Evolutionary conservation across 1,140 invertebrate species (phyloP), one percentile per base, ranked within the genome.

Genomic region (Lepidurus apus): DNA sequence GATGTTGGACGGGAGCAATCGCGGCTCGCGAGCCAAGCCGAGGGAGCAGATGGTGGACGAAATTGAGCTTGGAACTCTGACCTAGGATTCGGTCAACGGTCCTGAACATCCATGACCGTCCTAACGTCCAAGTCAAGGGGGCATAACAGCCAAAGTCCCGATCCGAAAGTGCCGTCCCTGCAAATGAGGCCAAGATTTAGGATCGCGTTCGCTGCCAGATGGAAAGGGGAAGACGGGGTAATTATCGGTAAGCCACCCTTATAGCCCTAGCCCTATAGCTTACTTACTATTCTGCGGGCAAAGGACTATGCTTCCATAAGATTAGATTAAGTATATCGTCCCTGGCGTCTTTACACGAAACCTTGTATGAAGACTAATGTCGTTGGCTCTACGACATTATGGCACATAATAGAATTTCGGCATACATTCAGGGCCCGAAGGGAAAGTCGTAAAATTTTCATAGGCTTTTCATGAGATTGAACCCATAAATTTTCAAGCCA

Each of bases 161-260:
- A 65, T 9, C 53, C 6, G n/a, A 65, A 65, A 65, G 34, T 65
- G 53, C 21, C 53, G 13, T 65, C 17, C 53, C 8, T 34, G 53
- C 53, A 65, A 65, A 65, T 65, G 53, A 65, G 21, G 21, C 8
- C 53, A 65, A 65, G 53, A 65, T 65, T 65, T 65, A 65, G 53
- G 53, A 65, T 21, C 8, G 13, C 53, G 53, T 65, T 65, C 53
- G 7, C 13, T 65, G 53, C 53, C 53, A 65, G 53, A 65, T 65
- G 53, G 9, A 65, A 65, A 21, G 53, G 53, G 53, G 21, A 21
- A n/a, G 53, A 65, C 17, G 53, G 53, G 53, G 53, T 65, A 21
- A 65, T 65, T 21, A 65, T 65, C 21, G 53, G 17, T 21, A n/a
- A 17, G 53, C 53, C 21, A 17, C 53, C 53, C 9, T 13, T 65